phyloP scores from a whole-genome alignment of 2,113 vertebrate genomes.

The Heterotilapia buettikoferi region DNA sequence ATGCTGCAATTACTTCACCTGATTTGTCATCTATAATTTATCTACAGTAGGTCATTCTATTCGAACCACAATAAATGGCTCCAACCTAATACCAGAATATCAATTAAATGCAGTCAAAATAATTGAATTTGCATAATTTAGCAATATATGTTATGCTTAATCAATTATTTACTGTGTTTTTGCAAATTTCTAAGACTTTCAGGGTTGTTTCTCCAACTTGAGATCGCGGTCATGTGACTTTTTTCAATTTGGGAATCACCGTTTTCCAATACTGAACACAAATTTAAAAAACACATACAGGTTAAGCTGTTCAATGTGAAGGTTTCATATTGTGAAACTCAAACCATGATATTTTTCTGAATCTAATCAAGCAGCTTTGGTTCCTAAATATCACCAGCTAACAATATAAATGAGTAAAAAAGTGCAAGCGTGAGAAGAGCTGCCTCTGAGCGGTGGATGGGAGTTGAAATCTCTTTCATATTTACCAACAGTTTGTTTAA shows the following conservation, averaged over 20 bases:
- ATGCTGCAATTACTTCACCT: neutral
- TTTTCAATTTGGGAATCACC: neutral
- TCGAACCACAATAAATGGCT: neutral
- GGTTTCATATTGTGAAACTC: neutral
- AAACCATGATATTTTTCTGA: neutral
- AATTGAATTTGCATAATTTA: neutral
- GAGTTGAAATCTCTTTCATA: neutral
- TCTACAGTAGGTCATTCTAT: neutral
- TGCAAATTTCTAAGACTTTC: neutral
- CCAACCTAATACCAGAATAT: neutral
- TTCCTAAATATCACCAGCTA: neutral
- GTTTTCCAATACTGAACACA: neutral
- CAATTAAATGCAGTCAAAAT: neutral
- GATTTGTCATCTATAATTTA: neutral
- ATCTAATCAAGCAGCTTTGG: neutral
- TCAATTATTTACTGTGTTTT: neutral
- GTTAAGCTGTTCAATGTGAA: neutral
- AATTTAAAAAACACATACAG: neutral
- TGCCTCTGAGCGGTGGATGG: neutral
- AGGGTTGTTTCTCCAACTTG: neutral
- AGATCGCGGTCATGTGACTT: neutral
- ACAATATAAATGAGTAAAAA: neutral
- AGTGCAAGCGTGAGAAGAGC: neutral
- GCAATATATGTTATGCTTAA: neutral
- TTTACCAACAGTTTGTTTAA: neutral